Percentiles rank a stretch among this genome's conserved stretches.
Conservation (phyloP, 2,113 vertebrate genomes). For the Heterochromis multidens region DNA sequence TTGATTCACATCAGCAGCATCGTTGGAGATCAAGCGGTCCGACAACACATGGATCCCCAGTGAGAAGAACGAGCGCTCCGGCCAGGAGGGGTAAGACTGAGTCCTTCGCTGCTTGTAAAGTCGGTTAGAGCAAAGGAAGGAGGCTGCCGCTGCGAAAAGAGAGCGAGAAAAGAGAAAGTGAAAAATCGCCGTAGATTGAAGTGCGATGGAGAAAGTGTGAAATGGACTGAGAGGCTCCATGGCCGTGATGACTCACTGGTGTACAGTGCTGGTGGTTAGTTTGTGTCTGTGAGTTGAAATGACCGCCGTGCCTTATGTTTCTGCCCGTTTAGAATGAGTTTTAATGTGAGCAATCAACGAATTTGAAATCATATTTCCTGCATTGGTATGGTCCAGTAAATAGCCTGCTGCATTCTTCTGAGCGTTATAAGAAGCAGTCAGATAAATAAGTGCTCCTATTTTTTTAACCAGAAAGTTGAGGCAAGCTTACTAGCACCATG, state of each 20-base stretch:
- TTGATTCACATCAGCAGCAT: conserved; percentile 23
- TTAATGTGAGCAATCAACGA: background rate
- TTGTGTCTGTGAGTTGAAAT: background rate
- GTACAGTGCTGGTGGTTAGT: background rate
- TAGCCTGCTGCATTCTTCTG: background rate
- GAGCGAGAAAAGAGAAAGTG: background rate
- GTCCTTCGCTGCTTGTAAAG: background rate
- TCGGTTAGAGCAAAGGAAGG: background rate
- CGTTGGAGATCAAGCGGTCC: conserved; percentile 14
- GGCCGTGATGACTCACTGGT: conserved; percentile 42
- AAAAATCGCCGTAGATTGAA: background rate
- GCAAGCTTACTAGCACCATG: conserved; percentile 13
- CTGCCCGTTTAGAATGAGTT: background rate
- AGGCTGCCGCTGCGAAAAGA: background rate
- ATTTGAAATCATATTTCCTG: background rate
- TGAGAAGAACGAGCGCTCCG: conserved; percentile 37
- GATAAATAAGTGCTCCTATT: background rate
- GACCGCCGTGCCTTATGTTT: background rate
- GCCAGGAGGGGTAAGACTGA: conserved; percentile 43
- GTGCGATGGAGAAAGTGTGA: background rate
- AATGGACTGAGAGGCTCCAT: background rate
- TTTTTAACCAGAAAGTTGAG: background rate
- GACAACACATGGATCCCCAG: conserved; percentile 44
- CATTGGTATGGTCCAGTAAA: background rate
- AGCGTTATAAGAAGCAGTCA: too few relatives aligned